phyloP scores from a whole-genome alignment of 2,113 vertebrate genomes.

The Echinops telfairi region DNA sequence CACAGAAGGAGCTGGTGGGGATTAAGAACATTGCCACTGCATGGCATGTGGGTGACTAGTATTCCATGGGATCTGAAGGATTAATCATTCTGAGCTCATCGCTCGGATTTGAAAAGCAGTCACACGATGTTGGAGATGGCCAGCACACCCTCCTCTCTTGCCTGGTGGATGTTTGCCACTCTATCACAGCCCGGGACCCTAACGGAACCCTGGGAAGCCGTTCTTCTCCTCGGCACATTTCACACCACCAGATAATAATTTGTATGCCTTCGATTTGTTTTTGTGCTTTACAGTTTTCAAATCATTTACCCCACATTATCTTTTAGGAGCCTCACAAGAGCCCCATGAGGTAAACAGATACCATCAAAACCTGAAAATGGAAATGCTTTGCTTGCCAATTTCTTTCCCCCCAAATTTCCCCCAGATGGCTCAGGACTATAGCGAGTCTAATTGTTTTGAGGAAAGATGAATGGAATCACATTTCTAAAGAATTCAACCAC shows the following conservation, averaged over 20 bases:
- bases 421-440: conserved; percentile 75
- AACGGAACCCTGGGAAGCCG: conserved; percentile 30
- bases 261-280: neutral
- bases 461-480: conserved; percentile 73
- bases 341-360: conserved; percentile 70
- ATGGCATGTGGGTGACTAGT: neutral
- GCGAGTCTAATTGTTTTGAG: conserved; percentile 70
- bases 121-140: neutral
- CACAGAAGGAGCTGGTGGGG: neutral
- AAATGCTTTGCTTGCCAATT: conserved; percentile 63
- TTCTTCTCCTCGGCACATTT: neutral
- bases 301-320: conserved; percentile 44
- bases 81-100: neutral
- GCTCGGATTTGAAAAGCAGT: conserved; percentile 10
- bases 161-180: conserved; percentile 22
- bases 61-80: neutral
- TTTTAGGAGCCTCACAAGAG: conserved; percentile 39
- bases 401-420: conserved; percentile 67
- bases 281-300: conserved; percentile 61
- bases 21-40: neutral
- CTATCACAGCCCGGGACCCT: neutral
- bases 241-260: conserved; percentile 8
- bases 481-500: conserved; percentile 68
- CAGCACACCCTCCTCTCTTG: neutral
- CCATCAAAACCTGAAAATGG: conserved; percentile 66